These are phyloP conservation scores for Choristoneura rosaceana DNA, from an alignment of 2,888 invertebrate genomes.

Conservation along the genomic window DNA sequence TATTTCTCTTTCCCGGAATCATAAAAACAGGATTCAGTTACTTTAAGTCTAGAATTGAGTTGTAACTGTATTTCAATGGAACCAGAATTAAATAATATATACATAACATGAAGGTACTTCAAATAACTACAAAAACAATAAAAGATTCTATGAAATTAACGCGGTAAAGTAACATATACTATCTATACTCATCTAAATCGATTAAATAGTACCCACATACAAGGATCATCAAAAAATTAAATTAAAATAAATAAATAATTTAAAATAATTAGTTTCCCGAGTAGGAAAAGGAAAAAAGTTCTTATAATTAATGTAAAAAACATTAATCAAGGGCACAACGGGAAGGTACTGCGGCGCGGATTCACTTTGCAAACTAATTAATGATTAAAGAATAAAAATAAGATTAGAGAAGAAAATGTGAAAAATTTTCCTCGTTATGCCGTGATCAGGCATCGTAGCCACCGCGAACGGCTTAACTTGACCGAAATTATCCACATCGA, in stretches of 20 bases:
- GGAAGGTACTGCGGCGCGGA: background rate
- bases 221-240: background rate
- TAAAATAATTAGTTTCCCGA: background rate
- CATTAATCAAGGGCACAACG: conserved; percentile 8
- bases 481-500: conserved; percentile 32
- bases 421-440: conserved; percentile 31
- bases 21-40: no score
- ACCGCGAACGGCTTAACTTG: conserved; percentile 24
- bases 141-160: background rate
- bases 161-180: background rate
- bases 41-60: no score
- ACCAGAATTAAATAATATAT: no score
- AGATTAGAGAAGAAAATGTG: conserved; percentile 8
- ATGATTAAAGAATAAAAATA: conserved; percentile 26
- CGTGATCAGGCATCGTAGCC: conserved; percentile 3
- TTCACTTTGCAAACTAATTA: conserved; percentile 25
- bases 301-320: conserved; percentile 6
- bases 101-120: no score
- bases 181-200: background rate
- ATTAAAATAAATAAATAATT: conserved; percentile 8
- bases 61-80: no score
- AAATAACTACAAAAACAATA: background rate
- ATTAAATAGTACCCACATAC: background rate
- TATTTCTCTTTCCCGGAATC: no score
- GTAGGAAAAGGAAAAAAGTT: background rate